phyloP scores from a whole-genome alignment of 53 echinoderm and acorn worm species.

The Holothuria scabra region DNA sequence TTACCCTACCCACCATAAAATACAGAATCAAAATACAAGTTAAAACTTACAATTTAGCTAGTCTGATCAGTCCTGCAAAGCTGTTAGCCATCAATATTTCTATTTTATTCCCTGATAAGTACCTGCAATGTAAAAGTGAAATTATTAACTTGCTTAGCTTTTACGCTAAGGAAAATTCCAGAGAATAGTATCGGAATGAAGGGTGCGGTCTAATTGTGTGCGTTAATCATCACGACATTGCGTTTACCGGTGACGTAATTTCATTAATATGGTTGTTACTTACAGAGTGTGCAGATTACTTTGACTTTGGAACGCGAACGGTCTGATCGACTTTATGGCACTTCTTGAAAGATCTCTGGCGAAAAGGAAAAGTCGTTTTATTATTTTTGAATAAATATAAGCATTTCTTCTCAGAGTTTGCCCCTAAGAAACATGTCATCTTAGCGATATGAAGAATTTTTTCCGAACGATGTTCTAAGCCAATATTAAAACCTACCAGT shows the following conservation, averaged over 20 bases:
- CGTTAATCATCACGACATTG: no score
- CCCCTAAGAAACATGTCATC: no score
- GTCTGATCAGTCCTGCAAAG: slow-evolving; percentile 17
- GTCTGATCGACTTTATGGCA: slow-evolving; percentile 62
- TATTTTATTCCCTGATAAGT: neutral
- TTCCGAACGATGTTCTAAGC: no score
- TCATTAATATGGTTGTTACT: slow-evolving; percentile 42
- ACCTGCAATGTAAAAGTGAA: neutral
- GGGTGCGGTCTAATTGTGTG: no score
- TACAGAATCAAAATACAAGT: neutral
- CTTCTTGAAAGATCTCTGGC: slow-evolving; percentile 81
- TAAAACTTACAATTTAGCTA: neutral
- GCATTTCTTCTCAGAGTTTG: no score
- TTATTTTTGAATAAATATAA: no score
- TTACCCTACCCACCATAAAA: neutral
- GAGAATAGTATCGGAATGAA: no score
- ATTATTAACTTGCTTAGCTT: no score
- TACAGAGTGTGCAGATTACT: slow-evolving; percentile 81
- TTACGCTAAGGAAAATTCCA: no score
- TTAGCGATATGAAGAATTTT: no score
- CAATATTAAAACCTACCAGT: no score
- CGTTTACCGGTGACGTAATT: no score
- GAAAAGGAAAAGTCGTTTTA: neutral
- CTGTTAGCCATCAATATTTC: neutral
- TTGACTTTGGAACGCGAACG: slow-evolving; percentile 70